phyloP scores from a whole-genome alignment of 2,113 vertebrate genomes.

The Platichthys stellatus region DNA sequence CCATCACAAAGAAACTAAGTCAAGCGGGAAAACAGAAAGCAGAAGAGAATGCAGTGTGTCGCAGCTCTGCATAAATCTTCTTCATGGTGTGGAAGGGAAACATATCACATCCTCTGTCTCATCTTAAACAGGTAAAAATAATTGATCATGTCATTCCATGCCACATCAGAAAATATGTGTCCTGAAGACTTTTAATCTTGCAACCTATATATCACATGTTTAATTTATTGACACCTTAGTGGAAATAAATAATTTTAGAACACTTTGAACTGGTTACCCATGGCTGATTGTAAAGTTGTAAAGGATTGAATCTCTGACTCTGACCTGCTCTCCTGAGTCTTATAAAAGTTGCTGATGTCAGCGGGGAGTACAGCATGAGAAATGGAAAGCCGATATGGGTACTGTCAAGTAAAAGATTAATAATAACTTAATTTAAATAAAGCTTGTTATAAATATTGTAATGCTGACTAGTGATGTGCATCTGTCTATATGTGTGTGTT shows the following conservation, averaged over 20 bases:
- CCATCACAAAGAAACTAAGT: not conserved
- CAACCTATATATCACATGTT: not conserved
- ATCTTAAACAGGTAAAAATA: not conserved
- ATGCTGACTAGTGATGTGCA: not conserved
- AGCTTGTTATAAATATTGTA: slow-evolving; percentile 10
- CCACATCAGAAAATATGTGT: too few relatives aligned
- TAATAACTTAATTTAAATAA: not conserved
- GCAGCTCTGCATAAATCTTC: slow-evolving; percentile 16
- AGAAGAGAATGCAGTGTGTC: not conserved
- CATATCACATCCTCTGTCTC: slow-evolving; percentile 6
- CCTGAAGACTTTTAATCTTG: too few relatives aligned
- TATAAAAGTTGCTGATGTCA: slow-evolving; percentile 40
- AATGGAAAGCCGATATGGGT: slow-evolving; percentile 1
- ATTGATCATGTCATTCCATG: not conserved
- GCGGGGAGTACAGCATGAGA: slow-evolving; percentile 13
- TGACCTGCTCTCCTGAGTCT: not conserved
- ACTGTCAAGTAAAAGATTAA: not conserved
- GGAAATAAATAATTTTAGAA: not conserved
- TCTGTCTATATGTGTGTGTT: slow-evolving; percentile 14
- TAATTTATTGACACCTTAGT: not conserved
- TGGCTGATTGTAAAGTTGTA: not conserved
- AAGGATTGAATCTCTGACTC: slow-evolving; percentile 5
- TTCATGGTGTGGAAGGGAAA: slow-evolving; percentile 7
- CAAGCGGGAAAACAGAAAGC: not conserved
- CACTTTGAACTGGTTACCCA: not conserved